Percentiles rank a stretch among this genome's conserved stretches.
Evolutionary conservation across 2,797 vertebrate species (phyloP).

Genomic region (Tauraco hartlaubi): DNA sequence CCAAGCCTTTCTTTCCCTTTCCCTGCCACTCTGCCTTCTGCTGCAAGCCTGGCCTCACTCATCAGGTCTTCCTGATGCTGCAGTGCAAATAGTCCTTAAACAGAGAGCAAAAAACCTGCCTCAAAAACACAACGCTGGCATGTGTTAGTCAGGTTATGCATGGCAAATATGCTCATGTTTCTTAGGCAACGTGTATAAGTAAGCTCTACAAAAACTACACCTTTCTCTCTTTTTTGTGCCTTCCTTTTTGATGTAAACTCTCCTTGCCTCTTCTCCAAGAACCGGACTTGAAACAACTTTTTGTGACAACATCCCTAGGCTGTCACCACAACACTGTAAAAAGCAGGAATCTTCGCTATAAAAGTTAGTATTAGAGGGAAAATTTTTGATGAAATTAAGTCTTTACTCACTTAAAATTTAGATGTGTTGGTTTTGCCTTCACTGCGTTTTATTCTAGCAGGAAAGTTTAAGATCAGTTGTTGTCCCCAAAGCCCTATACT

Average conservation of each 20-base stretch:
- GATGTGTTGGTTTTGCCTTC: background rate
- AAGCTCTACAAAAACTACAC: background rate
- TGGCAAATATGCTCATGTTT: background rate
- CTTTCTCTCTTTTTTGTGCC: background rate
- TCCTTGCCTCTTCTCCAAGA: background rate
- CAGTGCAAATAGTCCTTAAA: background rate
- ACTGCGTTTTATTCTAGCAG: background rate
- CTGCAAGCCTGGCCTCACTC: background rate
- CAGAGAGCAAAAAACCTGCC: background rate
- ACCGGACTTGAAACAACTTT: background rate
- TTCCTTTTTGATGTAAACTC: background rate
- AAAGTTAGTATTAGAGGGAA: background rate
- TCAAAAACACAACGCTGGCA: background rate
- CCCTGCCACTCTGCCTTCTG: background rate
- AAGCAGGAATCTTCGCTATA: background rate
- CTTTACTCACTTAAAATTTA: background rate
- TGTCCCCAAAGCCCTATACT: background rate
- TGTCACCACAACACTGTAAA: background rate
- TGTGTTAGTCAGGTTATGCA: accelerated
- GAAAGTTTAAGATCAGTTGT: background rate
- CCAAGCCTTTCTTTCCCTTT: background rate
- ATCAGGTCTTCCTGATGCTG: background rate
- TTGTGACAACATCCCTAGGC: background rate
- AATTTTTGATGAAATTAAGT: background rate
- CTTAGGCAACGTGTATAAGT: background rate